phyloP scores from a whole-genome alignment of 2,797 vertebrate genomes.

The Protonibea diacanthus region DNA sequence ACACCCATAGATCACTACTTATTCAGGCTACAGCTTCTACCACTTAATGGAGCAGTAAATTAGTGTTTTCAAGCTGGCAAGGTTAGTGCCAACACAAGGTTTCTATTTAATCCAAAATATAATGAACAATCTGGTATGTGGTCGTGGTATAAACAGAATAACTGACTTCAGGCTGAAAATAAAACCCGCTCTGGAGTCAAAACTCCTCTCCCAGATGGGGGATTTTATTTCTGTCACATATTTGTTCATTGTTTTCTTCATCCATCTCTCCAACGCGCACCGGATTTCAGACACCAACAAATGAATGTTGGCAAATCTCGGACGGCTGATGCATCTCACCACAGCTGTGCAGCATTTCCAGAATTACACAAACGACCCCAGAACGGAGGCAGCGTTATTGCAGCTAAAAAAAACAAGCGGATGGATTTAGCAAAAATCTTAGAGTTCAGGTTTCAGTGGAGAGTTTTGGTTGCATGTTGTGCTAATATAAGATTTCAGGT shows the following conservation, averaged over 20 bases:
- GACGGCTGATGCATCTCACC: constrained; percentile 2
- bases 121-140: constrained; percentile 56
- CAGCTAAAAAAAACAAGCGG: constrained; percentile 49
- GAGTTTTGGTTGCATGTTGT: constrained; percentile 23
- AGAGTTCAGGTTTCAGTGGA: constrained; percentile 7
- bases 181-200: constrained; percentile 8
- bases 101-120: constrained; percentile 53
- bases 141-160: constrained; percentile 51
- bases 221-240: constrained; percentile 48
- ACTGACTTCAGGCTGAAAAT: constrained; percentile 38
- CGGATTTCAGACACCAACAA: neutral
- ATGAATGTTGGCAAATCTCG: constrained; percentile 24
- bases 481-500: constrained; percentile 8
- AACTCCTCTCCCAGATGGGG: constrained; percentile 28
- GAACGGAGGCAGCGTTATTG: constrained; percentile 40
- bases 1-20: constrained; percentile 10
- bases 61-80: constrained; percentile 51
- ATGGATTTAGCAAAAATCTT: constrained; percentile 23
- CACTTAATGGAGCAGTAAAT: constrained; percentile 57
- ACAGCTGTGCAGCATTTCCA: constrained; percentile 32
- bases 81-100: constrained; percentile 38
- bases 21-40: constrained; percentile 39
- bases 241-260: constrained; percentile 47
- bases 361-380: constrained; percentile 41
- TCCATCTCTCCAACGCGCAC: neutral